phyloP scores from a whole-genome alignment of 2,888 invertebrate genomes.

The Epinotia ramella region DNA sequence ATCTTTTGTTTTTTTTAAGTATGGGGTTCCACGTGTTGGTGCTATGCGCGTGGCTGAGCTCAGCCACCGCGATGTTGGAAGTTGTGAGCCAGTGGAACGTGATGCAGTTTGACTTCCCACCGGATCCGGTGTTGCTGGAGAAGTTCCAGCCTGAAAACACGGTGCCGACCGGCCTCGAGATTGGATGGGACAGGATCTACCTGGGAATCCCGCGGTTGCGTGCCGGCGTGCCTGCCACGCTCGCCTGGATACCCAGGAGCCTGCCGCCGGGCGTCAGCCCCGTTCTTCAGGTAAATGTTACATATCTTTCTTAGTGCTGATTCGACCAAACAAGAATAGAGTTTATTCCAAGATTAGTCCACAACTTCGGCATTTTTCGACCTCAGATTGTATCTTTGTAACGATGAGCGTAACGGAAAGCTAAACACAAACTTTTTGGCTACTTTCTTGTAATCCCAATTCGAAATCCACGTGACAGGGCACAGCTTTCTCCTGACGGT shows the following conservation, averaged over 20 bases:
- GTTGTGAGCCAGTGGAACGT: constrained; percentile 89
- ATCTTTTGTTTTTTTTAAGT: constrained; percentile 43
- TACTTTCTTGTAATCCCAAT: too few species aligned
- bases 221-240: constrained; percentile 90
- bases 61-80: constrained; percentile 81
- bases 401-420: too few species aligned
- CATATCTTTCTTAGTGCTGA: neutral
- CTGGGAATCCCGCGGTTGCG: constrained; percentile 91
- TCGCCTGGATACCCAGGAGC: constrained; percentile 88
- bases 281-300: constrained; percentile 82
- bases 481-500: too few species aligned
- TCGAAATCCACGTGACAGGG: too few species aligned
- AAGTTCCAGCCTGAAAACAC: constrained; percentile 90
- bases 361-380: too few species aligned
- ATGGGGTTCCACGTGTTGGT: constrained; percentile 64
- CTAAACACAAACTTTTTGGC: too few species aligned
- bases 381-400: too few species aligned
- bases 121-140: constrained; percentile 83
- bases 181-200: constrained; percentile 89
- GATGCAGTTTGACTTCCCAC: constrained; percentile 88
- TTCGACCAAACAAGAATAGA: too few species aligned
- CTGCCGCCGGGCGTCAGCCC: constrained; percentile 89
- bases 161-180: constrained; percentile 91
- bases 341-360: too few species aligned
- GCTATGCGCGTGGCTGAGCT: constrained; percentile 66